These are phyloP conservation scores for Lasioglossum baleicum DNA, from an alignment of 1,140 invertebrate species.

Conservation along the genomic window DNA sequence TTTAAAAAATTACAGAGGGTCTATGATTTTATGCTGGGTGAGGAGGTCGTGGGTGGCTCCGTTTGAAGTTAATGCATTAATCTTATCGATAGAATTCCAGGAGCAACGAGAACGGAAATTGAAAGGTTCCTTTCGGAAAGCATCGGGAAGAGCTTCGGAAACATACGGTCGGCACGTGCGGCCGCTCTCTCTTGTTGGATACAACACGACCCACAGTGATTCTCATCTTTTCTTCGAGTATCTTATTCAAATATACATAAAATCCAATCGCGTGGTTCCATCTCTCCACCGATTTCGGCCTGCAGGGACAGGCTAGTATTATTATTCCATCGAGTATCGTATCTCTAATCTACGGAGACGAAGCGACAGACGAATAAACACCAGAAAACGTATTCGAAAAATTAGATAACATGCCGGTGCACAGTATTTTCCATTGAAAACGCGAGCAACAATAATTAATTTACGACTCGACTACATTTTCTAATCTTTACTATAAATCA, in stretches of 20 bases:
- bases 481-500: no score
- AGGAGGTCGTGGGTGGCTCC: no score
- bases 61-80: not conserved
- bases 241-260: constrained; percentile 22
- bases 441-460: no score
- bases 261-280: not conserved
- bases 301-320: not conserved
- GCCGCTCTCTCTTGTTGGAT: constrained; percentile 28
- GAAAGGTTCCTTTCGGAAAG: constrained; percentile 45
- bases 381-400: not conserved
- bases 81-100: not conserved
- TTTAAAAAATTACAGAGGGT: no score
- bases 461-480: no score
- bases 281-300: not conserved
- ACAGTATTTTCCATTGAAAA: no score
- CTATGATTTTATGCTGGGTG: no score
- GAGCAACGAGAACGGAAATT: constrained; percentile 61
- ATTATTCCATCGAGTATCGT: not conserved
- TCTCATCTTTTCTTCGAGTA: constrained; percentile 60
- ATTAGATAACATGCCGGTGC: not conserved
- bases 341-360: not conserved
- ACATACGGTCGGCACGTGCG: constrained; percentile 76
- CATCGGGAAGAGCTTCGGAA: constrained; percentile 52
- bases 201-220: constrained; percentile 50
- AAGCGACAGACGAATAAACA: not conserved